Evolutionary conservation across 2,113 vertebrate species (phyloP).

Genomic region (Orthonyx spaldingii): DNA sequence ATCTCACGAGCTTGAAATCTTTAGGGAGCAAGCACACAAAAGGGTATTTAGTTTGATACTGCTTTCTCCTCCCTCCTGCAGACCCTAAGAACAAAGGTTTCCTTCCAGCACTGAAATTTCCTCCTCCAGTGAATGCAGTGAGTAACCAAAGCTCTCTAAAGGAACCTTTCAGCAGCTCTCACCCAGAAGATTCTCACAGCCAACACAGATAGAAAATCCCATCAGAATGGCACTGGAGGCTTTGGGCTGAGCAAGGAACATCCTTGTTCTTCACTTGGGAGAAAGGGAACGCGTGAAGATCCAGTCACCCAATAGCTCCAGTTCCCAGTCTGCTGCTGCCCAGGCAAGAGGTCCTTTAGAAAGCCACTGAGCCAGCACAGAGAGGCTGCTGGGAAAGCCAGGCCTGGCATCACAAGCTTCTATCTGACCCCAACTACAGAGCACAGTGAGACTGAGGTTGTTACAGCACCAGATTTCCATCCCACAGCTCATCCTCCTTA

Average conservation of each 20-base stretch:
- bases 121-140: background rate
- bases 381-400: background rate
- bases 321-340: background rate
- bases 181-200: background rate
- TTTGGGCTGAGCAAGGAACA: background rate
- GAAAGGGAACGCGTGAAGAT: background rate
- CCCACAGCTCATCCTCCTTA: conserved; percentile 43
- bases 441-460: background rate
- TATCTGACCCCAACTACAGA: background rate
- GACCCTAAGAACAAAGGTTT: background rate
- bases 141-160: background rate
- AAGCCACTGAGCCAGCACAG: background rate
- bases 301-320: fast-evolving
- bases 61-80: background rate
- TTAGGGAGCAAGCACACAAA: background rate
- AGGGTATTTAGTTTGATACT: background rate
- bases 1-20: background rate
- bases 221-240: background rate
- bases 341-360: background rate
- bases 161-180: background rate
- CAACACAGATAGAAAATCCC: background rate
- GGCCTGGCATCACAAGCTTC: background rate
- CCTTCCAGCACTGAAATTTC: background rate
- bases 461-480: background rate
- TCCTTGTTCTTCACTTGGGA: background rate